A percentile compares a stretch with the other conserved stretches of the same genome.
Conservation (phyloP, 2,113 vertebrate genomes). For the Myiopsitta monachus region DNA sequence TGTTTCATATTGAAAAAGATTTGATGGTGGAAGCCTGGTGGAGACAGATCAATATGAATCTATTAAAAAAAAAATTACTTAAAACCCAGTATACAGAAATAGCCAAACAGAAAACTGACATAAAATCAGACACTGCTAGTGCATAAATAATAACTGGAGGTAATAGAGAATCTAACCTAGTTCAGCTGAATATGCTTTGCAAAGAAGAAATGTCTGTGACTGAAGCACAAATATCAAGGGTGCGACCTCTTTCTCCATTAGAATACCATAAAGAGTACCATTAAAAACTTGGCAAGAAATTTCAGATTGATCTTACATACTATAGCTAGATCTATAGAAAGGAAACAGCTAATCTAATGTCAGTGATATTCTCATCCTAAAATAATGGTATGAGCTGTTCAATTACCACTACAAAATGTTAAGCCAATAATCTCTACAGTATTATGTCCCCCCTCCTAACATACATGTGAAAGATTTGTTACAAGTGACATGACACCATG, state of each 20-base stretch:
- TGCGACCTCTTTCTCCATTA: neutral
- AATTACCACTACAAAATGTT: neutral
- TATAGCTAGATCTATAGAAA: neutral
- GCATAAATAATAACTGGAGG: constrained; percentile 18
- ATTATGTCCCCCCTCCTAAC: neutral
- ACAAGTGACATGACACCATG: neutral
- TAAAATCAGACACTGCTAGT: constrained; percentile 7
- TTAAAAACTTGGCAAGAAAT: neutral
- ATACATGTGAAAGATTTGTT: fast-evolving
- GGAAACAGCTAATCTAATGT: neutral
- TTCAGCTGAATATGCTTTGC: neutral
- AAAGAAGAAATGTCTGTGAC: constrained; percentile 15
- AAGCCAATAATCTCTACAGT: neutral
- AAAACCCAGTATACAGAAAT: neutral
- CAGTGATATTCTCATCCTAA: neutral
- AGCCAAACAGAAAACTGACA: constrained; percentile 6
- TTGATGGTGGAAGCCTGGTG: neutral
- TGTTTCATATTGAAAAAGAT: constrained; percentile 37
- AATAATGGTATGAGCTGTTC: neutral
- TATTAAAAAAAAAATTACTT: neutral
- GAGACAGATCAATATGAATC: neutral
- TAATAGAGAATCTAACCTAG: neutral
- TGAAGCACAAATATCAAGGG: neutral
- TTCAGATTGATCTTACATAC: neutral
- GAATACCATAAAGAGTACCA: neutral